These are phyloP conservation scores for Neosilurus mollespiculum DNA, from an alignment of 2,797 vertebrate species.

Conservation along the genomic window DNA sequence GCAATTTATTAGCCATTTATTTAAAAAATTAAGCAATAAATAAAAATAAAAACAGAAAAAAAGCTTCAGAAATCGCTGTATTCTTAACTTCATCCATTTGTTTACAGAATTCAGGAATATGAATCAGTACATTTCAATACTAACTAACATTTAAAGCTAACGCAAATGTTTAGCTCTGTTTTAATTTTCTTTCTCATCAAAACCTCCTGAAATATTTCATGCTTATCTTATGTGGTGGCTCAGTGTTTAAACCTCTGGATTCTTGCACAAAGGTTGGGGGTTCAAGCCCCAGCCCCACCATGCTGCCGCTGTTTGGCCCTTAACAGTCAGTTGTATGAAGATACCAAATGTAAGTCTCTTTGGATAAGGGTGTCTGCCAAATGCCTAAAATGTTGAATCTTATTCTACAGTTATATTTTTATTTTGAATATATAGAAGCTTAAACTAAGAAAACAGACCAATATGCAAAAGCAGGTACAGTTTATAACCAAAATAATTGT, in stretches of 20 bases:
- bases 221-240: no score
- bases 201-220: no score
- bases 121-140: background rate
- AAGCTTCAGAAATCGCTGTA: background rate
- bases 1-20: background rate
- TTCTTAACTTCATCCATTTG: background rate
- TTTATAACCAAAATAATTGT: background rate
- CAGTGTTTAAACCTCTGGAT: no score
- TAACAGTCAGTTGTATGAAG: no score
- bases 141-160: background rate
- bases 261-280: no score
- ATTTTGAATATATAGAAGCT: background rate
- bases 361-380: no score
- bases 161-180: background rate
- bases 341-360: no score
- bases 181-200: no score
- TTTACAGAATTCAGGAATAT: background rate
- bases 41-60: background rate
- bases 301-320: no score
- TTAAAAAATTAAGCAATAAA: no score
- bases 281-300: no score
- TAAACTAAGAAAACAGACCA: background rate
- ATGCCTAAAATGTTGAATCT: no score
- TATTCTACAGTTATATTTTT: background rate
- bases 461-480: background rate